Evolutionary conservation across 2,113 vertebrate genomes (phyloP), one percentile per base, ranked within the genome.

Genomic region (Calypte anna): DNA sequence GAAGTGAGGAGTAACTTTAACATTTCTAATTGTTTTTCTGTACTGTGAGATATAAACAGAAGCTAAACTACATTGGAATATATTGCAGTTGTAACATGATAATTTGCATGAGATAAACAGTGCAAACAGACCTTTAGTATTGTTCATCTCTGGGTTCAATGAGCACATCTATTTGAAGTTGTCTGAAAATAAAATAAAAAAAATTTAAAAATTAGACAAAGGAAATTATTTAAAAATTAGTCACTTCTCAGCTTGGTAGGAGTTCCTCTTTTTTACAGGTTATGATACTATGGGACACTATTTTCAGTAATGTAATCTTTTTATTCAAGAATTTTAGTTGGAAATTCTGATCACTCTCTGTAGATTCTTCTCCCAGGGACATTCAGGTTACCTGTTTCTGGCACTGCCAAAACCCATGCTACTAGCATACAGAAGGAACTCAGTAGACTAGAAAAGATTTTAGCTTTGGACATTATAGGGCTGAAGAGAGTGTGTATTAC

Each of bases 401-500:
- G 36, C n/a, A 40, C 40, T 80, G 38, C 33, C 48, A 51, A 54
- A 82, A 46, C 14, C 27, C 11, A 13, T 40, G 8, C 11, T 74
- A 2, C 18, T 77, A 46, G 14, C 23, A 7, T 86, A 54, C 27
- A 27, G 51, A 80, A 80, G n/a, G 12, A 27, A 62, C 19, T 90
- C 12, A 3, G 14, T 74, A 43, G 40, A 16, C 33, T 69, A 86
- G 33, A 40, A 17, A 20, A 54, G 46, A 40, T 22, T 62, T 44
- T 86, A 86, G 43, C 33, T 83, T 83, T 74, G 43, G 25, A 27
- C 10, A 64, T 70, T 11, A 20, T 20, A 63, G 55, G 15, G 7
- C 23, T 76, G 31, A 10, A 18, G 68, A 19, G 43, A 67, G 13
- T 8, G 3, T 0, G 0, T 24, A 13, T 76, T 50, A 25, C 7